Evolutionary conservation across 2,888 invertebrate species (phyloP), one percentile per base, ranked within the genome.

Genomic region (Arrhopalites spinosus): DNA sequence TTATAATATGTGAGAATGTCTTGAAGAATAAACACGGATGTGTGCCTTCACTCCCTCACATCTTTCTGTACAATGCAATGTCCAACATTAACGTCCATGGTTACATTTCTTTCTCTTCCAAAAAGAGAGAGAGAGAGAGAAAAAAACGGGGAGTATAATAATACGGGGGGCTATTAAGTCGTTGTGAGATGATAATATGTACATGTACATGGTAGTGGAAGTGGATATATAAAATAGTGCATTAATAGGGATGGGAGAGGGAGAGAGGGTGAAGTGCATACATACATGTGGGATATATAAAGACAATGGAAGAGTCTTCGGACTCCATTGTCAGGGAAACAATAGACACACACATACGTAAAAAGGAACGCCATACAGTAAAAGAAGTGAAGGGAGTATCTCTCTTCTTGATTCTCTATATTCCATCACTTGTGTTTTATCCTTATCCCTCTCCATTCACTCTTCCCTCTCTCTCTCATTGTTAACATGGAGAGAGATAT

Each of bases 241-340:
- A 68, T 68, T 68, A 27, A 70, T 50, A 70, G 29, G 15, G 20
- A 23, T 30, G 23, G 47, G 53, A 27, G 36, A 36, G 36, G 36
- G 36, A 36, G 70, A 69, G 56, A 72, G 50, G 64, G 74, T 67
- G 50, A 74, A 43, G 68, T 74, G 43, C 74, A 74, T n/a, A n/a
- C n/a, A 36, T 74, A 66, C 77, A 76, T 76, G 73, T 69, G 76
- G 68, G 69, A 76, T 76, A 76, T 76, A 73, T 73, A 77, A 77
- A 77, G 77, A 77, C 77, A 77, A 77, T 74, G 64, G 74, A 43
- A 25, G 66, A 71, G 71, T 74, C 74, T 77, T 77, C 74, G 74
- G 74, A 74, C 74, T 77, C 77, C 56, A 74, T 77, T 77, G 77
- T 77, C 64, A 74, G 56, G 66, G 66, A 77, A 77, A 77, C 77